Evolutionary conservation across 1,140 invertebrate genomes (phyloP).

Genomic region (Microplitis mediator): DNA sequence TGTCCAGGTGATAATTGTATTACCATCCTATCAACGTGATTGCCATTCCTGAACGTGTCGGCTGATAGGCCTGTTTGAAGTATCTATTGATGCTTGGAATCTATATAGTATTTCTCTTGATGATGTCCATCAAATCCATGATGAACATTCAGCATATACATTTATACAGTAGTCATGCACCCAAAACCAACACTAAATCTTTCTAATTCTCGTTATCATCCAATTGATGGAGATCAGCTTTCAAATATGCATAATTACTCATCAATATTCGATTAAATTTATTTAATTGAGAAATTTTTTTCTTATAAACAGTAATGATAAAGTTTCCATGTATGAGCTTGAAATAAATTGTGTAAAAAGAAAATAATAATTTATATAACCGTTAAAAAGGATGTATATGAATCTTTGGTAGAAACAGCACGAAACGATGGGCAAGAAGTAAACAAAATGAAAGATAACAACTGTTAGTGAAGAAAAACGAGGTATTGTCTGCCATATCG

Average conservation of each 20-base stretch:
- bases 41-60: conserved; percentile 33
- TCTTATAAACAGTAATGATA: too few species aligned
- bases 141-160: neutral
- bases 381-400: too few species aligned
- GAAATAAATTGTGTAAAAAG: neutral
- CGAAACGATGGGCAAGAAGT: neutral
- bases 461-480: conserved; percentile 8
- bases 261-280: too few species aligned
- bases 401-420: too few species aligned
- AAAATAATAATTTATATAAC: neutral
- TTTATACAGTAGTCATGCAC: neutral
- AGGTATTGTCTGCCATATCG: conserved; percentile 20
- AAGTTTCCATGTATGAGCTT: too few species aligned
- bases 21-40: conserved; percentile 39
- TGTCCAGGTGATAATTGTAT: conserved; percentile 42
- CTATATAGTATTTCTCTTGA: conserved; percentile 7
- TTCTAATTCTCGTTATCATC: too few species aligned
- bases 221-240: too few species aligned
- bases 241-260: too few species aligned
- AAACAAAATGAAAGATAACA: neutral
- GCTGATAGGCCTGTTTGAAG: conserved; percentile 26
- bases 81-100: conserved; percentile 10
- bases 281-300: too few species aligned
- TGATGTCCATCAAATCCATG: neutral
- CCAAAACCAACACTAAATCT: neutral